phyloP scores from a whole-genome alignment of 2,797 vertebrate genomes.

The Leuciscus waleckii region DNA sequence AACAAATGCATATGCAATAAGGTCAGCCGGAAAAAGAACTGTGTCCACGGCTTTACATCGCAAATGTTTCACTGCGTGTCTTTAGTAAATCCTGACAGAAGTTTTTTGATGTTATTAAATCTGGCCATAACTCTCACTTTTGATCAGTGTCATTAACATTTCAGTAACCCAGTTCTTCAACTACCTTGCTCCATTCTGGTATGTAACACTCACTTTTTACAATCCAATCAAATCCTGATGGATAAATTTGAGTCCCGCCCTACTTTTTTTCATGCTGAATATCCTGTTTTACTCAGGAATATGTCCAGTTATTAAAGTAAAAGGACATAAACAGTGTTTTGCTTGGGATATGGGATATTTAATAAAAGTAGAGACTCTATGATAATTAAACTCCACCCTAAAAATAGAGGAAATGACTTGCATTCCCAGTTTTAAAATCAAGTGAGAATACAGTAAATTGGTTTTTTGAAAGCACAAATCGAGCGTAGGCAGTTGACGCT shows the following conservation, averaged over 20 bases:
- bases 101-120: too few relatives aligned
- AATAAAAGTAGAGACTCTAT: not conserved
- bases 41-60: too few relatives aligned
- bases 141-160: not conserved
- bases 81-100: too few relatives aligned
- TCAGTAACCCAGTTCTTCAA: not conserved
- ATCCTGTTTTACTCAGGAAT: not conserved
- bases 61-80: too few relatives aligned
- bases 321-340: not conserved
- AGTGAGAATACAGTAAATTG: not conserved
- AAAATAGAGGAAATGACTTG: not conserved
- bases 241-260: not conserved
- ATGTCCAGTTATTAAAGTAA: not conserved
- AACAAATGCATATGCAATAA: too few relatives aligned
- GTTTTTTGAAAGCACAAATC: conserved; percentile 11
- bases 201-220: not conserved
- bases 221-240: not conserved
- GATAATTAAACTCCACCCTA: conserved; percentile 1
- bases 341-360: not conserved
- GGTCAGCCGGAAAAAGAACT: too few relatives aligned
- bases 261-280: not conserved
- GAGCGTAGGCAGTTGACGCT: not conserved
- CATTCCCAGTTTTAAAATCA: not conserved
- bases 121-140: not conserved
- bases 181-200: not conserved